phyloP scores from a whole-genome alignment of 2,888 invertebrate genomes.

The Rambutsinella grinnellia region DNA sequence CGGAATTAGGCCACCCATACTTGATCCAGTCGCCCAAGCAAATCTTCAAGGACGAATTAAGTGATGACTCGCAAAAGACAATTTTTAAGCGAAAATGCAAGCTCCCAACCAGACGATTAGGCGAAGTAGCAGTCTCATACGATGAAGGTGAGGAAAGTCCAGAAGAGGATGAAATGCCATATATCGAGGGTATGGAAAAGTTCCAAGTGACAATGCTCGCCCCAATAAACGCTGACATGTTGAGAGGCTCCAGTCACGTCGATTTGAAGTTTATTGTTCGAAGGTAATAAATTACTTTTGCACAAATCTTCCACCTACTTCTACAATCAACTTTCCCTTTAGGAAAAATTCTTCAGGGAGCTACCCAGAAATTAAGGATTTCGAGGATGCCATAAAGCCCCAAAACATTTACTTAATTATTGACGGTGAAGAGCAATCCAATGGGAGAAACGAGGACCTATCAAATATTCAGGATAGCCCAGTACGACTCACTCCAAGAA shows the following conservation, averaged over 20 bases:
- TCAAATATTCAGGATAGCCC: no score
- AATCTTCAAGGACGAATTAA: conserved; percentile 9
- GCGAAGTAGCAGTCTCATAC: conserved; percentile 19
- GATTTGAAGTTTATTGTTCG: conserved; percentile 41
- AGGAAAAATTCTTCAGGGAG: conserved; percentile 23
- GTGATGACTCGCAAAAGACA: background rate
- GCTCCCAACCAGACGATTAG: conserved; percentile 9
- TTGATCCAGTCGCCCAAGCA: conserved; percentile 11
- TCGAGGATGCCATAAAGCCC: conserved; percentile 23
- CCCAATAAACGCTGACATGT: conserved; percentile 2
- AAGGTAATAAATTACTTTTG: conserved; percentile 31
- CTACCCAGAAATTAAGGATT: conserved; percentile 21
- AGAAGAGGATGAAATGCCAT: background rate
- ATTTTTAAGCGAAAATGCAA: no score
- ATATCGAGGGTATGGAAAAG: conserved; percentile 16
- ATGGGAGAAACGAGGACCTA: background rate
- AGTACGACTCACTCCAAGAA: no score
- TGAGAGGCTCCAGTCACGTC: conserved; percentile 10
- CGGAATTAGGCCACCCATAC: no score
- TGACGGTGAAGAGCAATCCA: conserved; percentile 18
- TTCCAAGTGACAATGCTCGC: conserved; percentile 37
- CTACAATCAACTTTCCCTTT: background rate
- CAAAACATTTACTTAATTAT: conserved; percentile 39
- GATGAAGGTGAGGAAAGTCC: conserved; percentile 1
- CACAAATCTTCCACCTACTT: no score